These are phyloP conservation scores for Sapajus apella DNA, from an alignment of 2,113 vertebrate genomes.

Conservation along the genomic window DNA sequence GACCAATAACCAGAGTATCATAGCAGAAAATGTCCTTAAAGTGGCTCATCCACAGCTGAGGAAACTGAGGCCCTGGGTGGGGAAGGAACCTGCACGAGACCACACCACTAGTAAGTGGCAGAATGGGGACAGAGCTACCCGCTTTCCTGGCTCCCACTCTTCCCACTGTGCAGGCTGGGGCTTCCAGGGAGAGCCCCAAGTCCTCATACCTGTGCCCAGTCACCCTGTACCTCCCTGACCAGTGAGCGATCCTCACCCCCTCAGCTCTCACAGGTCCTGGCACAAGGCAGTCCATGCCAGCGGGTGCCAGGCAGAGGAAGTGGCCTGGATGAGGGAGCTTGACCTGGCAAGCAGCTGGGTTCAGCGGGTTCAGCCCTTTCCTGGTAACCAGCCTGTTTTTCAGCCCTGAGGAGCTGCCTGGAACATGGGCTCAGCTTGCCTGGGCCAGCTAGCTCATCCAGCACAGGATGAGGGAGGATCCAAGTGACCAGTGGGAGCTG, in stretches of 20 bases:
- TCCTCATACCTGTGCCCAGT: neutral
- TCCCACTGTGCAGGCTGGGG: accelerated
- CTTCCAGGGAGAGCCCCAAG: neutral
- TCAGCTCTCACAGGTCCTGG: neutral
- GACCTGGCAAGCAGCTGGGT: neutral
- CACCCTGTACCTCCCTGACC: neutral
- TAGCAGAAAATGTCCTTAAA: neutral
- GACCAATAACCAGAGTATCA: neutral
- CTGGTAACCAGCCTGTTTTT: neutral
- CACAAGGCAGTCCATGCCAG: neutral
- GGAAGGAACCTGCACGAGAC: neutral
- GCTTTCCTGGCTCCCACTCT: neutral
- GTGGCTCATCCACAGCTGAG: neutral
- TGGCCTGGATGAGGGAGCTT: neutral
- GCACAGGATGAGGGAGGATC: neutral
- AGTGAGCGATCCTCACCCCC: accelerated
- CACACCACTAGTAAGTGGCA: accelerated
- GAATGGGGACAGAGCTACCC: neutral
- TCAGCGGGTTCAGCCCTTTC: neutral
- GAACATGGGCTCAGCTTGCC: neutral
- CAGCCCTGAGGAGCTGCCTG: neutral
- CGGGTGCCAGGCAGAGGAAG: neutral
- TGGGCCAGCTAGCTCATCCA: neutral
- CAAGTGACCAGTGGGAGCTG: neutral
- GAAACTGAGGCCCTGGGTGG: neutral